Evolutionary conservation across 1,140 invertebrate species (phyloP).

Genomic region (Chironomus striatipennis): DNA sequence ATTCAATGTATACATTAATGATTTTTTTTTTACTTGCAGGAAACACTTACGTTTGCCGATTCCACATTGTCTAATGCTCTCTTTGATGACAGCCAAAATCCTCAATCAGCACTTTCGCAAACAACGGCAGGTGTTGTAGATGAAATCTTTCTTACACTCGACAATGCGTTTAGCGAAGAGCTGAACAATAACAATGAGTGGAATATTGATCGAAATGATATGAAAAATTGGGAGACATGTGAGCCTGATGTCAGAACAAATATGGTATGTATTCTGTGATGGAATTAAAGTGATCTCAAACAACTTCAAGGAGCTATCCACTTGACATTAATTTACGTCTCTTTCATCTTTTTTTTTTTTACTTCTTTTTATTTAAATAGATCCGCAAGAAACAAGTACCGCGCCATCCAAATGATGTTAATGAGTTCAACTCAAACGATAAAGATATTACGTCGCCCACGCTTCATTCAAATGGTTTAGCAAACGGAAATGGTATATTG

Average conservation of each 20-base stretch:
- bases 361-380: neutral
- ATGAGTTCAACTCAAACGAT: slow-evolving; percentile 7
- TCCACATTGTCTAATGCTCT: slow-evolving; percentile 36
- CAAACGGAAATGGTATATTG: neutral
- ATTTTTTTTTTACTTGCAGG: slow-evolving; percentile 26
- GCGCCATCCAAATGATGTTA: slow-evolving; percentile 6
- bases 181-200: neutral
- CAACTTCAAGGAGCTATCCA: neutral
- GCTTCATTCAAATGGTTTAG: neutral
- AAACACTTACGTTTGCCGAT: slow-evolving; percentile 36
- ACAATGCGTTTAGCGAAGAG: slow-evolving; percentile 57
- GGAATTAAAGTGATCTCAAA: neutral
- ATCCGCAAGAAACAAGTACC: neutral
- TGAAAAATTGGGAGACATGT: neutral
- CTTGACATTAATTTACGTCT: neutral
- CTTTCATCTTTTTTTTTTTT: no score
- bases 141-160: slow-evolving; percentile 60
- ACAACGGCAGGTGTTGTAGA: slow-evolving; percentile 45
- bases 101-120: slow-evolving; percentile 24
- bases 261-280: neutral
- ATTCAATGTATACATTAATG: slow-evolving; percentile 2
- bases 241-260: neutral
- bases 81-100: slow-evolving; percentile 36
- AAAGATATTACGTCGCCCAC: neutral
- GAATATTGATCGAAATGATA: slow-evolving; percentile 13